Percentiles rank a stretch among this genome's conserved stretches.
Evolutionary conservation across 2,797 vertebrate genomes (phyloP).

Genomic region (Coracias cyanogaster): DNA sequence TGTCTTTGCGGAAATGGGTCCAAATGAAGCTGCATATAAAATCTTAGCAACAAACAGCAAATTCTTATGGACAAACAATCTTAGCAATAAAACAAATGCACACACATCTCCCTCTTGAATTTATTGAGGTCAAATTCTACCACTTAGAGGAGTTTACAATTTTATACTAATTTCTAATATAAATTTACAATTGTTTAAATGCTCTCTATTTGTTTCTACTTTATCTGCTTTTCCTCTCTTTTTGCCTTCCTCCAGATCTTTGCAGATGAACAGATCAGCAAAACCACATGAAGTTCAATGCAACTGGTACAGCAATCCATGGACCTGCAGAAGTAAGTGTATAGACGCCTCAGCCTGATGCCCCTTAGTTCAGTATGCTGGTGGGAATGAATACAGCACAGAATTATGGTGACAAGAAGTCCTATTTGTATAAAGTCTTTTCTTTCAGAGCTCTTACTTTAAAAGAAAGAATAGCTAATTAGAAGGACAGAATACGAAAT

Average conservation of each 20-base stretch:
- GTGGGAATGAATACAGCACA: background rate
- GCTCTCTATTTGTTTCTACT: background rate
- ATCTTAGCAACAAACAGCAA: background rate
- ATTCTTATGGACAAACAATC: background rate
- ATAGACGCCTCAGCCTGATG: background rate
- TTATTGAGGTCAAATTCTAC: background rate
- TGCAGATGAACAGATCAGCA: background rate
- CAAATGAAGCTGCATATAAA: background rate
- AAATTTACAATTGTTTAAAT: background rate
- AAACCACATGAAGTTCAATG: background rate
- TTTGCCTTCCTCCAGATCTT: background rate
- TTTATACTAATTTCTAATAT: background rate
- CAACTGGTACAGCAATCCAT: background rate
- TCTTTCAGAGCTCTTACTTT: background rate
- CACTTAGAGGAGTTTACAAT: background rate
- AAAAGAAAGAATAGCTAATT: background rate
- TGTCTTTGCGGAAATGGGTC: background rate
- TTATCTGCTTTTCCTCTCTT: background rate
- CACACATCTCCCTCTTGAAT: background rate
- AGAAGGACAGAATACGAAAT: background rate
- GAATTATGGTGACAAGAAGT: background rate
- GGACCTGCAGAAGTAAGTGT: accelerated
- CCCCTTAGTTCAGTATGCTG: background rate
- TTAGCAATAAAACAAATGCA: background rate
- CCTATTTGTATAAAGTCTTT: background rate